Base-by-base conservation (phyloP, 2,113 vertebrate species). In the Tetraodon nigroviridis region DNA sequence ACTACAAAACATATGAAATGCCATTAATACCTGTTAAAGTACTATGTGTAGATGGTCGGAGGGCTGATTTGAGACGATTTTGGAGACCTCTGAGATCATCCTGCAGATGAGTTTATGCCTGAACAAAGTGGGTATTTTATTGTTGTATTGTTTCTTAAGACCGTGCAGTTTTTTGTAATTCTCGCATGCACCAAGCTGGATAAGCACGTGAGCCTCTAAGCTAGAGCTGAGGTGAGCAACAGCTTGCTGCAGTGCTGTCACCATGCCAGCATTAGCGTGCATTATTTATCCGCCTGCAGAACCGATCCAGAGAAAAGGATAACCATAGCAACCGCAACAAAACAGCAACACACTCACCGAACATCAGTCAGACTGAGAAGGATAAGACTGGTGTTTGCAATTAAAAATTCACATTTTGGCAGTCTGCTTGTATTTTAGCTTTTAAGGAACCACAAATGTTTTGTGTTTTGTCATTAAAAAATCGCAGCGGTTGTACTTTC, bases 231-330 rank as follows among this genome's bases (percentile, higher is more conserved):
- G 75, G 77, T 79, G 81, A 84, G 86, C 81, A 86, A 85, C 84
- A 84, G 84, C 82, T 78, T 84, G 84, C 83, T 88, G 84, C 84
- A 87, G 83, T 76, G 82, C 83, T 88, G 86, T 88, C 86, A 81
- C 83, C 71, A 62, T 11, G 84, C 84, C 84, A 88, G 82, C 80
- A 82, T 87, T 86, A 83, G 80, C 78, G 83, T 88, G 83, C 84
- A 87, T 88, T 88, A 88, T 88, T 88, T 86, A 88, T 87, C 83
- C 18, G 75, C 75, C 78, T 78, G 80, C 80, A 82, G 81, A 27
- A 82, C 75, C 74, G 78, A 82, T 75, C 75, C 81, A 64, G 66
- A 76, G 81, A 72, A 75, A 80, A 66, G 68, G 78, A 79, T 87
- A 81, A 87, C 84, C 86, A 87, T 87, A 79, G 84, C 83, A 88